These are phyloP conservation scores for Tetrax tetrax DNA, from an alignment of 2,113 vertebrate species.

Conservation along the genomic window DNA sequence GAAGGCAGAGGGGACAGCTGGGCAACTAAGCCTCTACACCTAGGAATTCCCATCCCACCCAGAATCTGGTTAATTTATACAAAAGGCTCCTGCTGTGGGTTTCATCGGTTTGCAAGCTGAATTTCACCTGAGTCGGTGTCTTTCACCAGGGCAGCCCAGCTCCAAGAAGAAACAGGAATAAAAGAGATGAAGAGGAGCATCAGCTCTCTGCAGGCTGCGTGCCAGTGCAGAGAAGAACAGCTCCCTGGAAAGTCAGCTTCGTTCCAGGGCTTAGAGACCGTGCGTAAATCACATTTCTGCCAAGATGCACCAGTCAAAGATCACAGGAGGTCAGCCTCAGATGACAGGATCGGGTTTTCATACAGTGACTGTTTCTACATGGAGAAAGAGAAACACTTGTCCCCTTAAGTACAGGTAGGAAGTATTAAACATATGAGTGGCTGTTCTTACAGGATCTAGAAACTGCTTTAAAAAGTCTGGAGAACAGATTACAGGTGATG, in stretches of 20 bases:
- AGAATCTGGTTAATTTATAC: not conserved
- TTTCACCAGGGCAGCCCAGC: not conserved
- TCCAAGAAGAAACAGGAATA: not conserved
- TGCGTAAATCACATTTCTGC: not conserved
- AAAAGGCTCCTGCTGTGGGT: not conserved
- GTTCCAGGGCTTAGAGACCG: not conserved
- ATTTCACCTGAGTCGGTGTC: not conserved
- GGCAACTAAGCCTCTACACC: not conserved
- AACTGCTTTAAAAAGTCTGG: not conserved
- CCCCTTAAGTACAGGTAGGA: not conserved
- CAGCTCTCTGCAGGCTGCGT: not conserved
- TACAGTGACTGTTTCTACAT: not conserved
- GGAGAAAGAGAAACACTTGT: not conserved
- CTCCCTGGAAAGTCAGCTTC: conserved; percentile 12
- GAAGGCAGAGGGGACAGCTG: not conserved
- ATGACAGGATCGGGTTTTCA: not conserved
- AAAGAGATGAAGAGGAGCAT: not conserved
- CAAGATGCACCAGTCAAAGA: not conserved
- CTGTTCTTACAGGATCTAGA: not conserved
- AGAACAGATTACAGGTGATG: not conserved
- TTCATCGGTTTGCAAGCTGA: not conserved
- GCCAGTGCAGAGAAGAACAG: not conserved
- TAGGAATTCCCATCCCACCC: not conserved
- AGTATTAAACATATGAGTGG: not conserved
- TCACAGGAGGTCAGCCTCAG: not conserved